phyloP scores from a whole-genome alignment of 2,797 vertebrate species.

The Platalea minor region DNA sequence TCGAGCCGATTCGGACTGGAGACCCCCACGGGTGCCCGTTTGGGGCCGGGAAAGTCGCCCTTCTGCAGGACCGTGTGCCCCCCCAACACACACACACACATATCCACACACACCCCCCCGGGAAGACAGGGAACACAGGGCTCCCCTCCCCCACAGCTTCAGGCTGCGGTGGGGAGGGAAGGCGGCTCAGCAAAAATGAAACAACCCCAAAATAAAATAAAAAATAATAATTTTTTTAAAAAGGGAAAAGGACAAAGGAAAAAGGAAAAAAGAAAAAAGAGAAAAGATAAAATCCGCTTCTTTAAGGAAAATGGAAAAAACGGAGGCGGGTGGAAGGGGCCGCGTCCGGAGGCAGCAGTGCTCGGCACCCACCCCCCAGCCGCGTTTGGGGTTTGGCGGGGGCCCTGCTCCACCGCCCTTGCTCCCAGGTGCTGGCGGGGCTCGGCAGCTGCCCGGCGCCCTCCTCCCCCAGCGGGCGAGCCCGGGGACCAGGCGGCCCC shows the following conservation, averaged over 20 bases:
- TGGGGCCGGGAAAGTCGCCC: background rate
- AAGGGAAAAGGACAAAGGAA: background rate
- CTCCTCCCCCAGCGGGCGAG: background rate
- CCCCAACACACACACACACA: background rate
- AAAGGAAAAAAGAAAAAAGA: background rate
- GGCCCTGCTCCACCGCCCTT: background rate
- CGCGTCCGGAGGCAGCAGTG: background rate
- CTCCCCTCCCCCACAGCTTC: constrained; percentile 46
- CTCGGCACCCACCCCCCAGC: background rate
- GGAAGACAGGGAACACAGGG: constrained; percentile 32
- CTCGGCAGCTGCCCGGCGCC: too few relatives aligned
- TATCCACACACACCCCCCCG: background rate
- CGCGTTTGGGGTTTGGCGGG: background rate
- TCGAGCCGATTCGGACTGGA: background rate
- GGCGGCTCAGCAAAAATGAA: background rate
- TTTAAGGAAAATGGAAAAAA: background rate
- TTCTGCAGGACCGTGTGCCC: background rate
- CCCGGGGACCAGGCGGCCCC: background rate
- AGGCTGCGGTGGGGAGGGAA: background rate
- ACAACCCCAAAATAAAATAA: background rate
- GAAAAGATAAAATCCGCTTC: background rate
- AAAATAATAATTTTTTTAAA: background rate
- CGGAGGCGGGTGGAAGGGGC: background rate
- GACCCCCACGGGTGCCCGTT: background rate
- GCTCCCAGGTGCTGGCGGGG: background rate